Conservation (phyloP, 2,888 invertebrate species). For the Isoperla grammatica region DNA sequence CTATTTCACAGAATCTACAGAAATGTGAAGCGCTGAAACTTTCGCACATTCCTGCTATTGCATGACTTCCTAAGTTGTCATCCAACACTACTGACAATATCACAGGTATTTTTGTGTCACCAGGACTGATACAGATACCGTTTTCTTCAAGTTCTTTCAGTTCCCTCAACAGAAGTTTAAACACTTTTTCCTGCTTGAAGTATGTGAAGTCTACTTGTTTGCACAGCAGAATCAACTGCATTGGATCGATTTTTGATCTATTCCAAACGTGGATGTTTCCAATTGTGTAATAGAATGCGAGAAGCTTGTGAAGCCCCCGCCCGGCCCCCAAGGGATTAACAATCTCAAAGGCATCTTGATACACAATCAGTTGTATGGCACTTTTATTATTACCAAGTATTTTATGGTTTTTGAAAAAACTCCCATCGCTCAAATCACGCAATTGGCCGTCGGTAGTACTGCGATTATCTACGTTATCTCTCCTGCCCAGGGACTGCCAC, state of each 20-base stretch:
- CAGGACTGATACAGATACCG: no score
- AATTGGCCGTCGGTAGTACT: neutral
- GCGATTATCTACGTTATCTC: no score
- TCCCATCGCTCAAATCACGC: neutral
- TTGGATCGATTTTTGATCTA: slow-evolving; percentile 3
- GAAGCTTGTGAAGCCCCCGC: neutral
- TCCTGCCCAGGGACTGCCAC: no score
- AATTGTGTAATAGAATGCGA: neutral
- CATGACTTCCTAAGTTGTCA: no score
- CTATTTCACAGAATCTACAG: no score
- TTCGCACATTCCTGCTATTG: no score
- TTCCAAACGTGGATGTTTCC: slow-evolving; percentile 9
- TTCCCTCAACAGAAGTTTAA: neutral
- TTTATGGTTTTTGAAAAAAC: neutral
- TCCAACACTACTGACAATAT: no score
- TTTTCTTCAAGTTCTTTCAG: slow-evolving; percentile 1
- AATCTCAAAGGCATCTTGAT: neutral
- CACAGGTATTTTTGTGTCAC: no score
- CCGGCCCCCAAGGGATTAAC: neutral
- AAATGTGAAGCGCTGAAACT: no score
- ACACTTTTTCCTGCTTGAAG: neutral
- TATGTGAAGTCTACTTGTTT: neutral
- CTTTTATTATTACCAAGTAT: neutral
- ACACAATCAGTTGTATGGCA: neutral
- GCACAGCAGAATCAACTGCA: slow-evolving; percentile 10